These are phyloP conservation scores for Drosophila ananassae DNA, from an alignment of 1,140 invertebrate species.

Conservation along the genomic window DNA sequence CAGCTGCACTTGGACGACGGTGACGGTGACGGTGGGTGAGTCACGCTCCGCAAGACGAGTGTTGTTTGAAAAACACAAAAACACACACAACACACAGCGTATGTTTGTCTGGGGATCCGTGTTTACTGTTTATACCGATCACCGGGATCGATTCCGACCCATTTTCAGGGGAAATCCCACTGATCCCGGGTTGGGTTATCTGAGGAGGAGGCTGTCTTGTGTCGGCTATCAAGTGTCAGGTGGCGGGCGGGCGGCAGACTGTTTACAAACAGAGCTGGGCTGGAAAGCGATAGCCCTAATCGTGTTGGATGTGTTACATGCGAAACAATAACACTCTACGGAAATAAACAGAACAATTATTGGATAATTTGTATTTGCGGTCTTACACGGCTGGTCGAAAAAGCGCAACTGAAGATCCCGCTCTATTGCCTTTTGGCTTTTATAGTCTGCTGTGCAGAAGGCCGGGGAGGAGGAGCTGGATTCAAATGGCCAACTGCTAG, in stretches of 20 bases:
- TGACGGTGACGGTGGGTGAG: too few relatives aligned
- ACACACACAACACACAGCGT: too few relatives aligned
- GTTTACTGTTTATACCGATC: background rate
- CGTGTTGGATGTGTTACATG: background rate
- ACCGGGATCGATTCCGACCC: slow-evolving; percentile 12
- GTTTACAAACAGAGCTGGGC: slow-evolving; percentile 39
- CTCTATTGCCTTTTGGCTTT: slow-evolving; percentile 6
- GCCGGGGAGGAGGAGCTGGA: background rate
- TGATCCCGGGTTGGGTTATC: slow-evolving; percentile 33
- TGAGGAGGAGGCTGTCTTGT: slow-evolving; percentile 15
- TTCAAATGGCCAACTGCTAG: background rate
- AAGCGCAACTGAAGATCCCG: slow-evolving; percentile 15
- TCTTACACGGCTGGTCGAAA: background rate
- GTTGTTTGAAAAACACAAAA: background rate
- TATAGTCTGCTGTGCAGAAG: slow-evolving; percentile 9
- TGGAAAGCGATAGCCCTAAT: slow-evolving; percentile 6
- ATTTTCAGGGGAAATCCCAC: slow-evolving; percentile 13
- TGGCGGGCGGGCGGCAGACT: slow-evolving; percentile 10
- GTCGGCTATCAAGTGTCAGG: slow-evolving; percentile 10
- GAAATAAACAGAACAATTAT: slow-evolving; percentile 4
- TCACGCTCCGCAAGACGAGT: background rate
- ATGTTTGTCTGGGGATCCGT: background rate
- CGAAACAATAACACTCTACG: slow-evolving; percentile 7
- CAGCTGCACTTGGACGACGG: slow-evolving; percentile 15
- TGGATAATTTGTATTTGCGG: background rate